These are phyloP conservation scores for Rhinolophus ferrumequinum DNA, from an alignment of 2,113 vertebrate genomes.

Conservation along the genomic window DNA sequence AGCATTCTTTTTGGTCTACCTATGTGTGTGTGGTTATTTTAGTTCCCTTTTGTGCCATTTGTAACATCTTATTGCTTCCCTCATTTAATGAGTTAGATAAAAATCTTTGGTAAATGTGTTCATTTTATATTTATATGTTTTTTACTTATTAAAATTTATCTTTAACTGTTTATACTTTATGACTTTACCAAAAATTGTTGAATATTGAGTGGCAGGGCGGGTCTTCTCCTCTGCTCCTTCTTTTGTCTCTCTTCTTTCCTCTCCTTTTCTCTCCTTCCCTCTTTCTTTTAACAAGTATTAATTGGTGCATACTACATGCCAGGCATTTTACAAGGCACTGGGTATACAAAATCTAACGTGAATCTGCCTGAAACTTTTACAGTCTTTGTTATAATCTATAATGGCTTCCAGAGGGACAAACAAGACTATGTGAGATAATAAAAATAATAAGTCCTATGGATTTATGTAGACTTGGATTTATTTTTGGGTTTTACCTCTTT, in stretches of 20 bases:
- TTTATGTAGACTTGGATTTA: background rate
- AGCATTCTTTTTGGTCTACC: background rate
- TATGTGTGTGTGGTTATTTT: background rate
- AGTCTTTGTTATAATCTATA: constrained; percentile 6
- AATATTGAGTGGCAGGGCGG: background rate
- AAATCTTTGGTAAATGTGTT: background rate
- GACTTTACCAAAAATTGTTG: background rate
- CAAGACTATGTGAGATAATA: background rate
- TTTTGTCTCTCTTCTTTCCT: background rate
- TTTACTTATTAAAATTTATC: constrained; percentile 12
- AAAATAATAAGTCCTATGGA: background rate
- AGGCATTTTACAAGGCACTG: background rate
- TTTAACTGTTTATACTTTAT: background rate
- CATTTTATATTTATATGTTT: background rate
- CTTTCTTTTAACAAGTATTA: background rate
- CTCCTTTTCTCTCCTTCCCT: background rate
- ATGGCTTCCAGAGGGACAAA: background rate
- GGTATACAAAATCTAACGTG: background rate
- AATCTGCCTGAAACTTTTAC: background rate
- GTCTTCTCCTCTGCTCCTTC: background rate
- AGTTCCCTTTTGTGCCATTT: background rate
- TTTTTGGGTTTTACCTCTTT: background rate
- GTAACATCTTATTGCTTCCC: background rate
- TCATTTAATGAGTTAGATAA: background rate
- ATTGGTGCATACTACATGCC: background rate